Evolutionary conservation across 2,888 invertebrate species (phyloP).

Genomic region (Dryadula phaetusa): DNA sequence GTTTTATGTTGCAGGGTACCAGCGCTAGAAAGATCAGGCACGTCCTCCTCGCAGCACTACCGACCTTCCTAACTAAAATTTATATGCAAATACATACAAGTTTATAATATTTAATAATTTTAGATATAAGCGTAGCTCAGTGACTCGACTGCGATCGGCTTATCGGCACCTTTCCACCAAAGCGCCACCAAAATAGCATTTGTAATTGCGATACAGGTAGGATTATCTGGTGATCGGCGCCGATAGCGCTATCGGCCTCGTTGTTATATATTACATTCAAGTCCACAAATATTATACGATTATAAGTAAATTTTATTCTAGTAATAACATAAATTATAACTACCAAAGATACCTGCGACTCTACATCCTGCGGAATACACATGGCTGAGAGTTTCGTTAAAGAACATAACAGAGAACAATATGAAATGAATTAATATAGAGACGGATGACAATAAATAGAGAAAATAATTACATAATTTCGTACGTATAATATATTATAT

Average conservation of each 20-base stretch:
- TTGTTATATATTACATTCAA: slow-evolving; percentile 37
- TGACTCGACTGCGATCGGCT: slow-evolving; percentile 4
- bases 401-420: neutral
- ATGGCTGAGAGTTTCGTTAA: neutral
- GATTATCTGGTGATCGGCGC: slow-evolving; percentile 32
- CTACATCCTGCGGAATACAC: neutral
- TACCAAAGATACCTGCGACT: slow-evolving; percentile 13
- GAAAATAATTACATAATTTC: neutral
- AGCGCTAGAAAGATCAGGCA: slow-evolving; percentile 62
- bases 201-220: slow-evolving; percentile 29
- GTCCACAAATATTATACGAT: slow-evolving; percentile 16
- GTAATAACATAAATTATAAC: slow-evolving; percentile 5
- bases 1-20: slow-evolving; percentile 64
- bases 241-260: slow-evolving; percentile 39
- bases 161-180: slow-evolving; percentile 28
- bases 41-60: slow-evolving; percentile 52
- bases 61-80: slow-evolving; percentile 47
- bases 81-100: neutral
- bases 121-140: slow-evolving; percentile 3
- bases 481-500: too few species aligned
- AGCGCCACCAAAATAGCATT: slow-evolving; percentile 39
- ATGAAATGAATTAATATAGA: neutral
- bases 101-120: neutral
- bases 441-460: neutral
- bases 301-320: slow-evolving; percentile 15